These are phyloP conservation scores for Cerceris rybyensis DNA, from an alignment of 2,888 invertebrate genomes.

Conservation along the genomic window DNA sequence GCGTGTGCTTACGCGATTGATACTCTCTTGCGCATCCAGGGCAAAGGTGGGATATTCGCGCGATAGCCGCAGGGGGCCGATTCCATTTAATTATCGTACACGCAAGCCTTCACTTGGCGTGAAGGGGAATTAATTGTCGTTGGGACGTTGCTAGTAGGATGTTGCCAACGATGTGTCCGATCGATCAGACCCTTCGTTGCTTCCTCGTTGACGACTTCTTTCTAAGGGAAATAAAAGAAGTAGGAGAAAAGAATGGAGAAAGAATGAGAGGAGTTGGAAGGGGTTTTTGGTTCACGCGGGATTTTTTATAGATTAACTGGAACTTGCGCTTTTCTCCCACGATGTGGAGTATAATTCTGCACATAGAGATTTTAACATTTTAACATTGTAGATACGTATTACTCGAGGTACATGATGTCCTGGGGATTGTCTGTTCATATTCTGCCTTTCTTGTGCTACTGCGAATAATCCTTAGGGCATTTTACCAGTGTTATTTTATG, in stretches of 20 bases:
- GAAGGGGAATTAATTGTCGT: conserved; percentile 67
- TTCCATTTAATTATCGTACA: conserved; percentile 62
- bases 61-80: conserved; percentile 54
- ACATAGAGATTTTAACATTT: conserved; percentile 24
- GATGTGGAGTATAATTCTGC: conserved; percentile 23
- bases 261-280: conserved; percentile 3
- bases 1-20: conserved; percentile 12
- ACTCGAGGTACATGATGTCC: conserved; percentile 5
- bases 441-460: conserved; percentile 4
- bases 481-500: conserved; percentile 50
- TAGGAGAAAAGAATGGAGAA: background rate
- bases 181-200: conserved; percentile 19
- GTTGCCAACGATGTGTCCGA: conserved; percentile 7
- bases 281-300: conserved; percentile 30
- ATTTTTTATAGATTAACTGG: conserved; percentile 54
- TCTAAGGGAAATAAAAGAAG: background rate
- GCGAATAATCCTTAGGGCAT: conserved; percentile 40
- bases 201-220: background rate
- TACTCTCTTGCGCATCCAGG: too few species aligned
- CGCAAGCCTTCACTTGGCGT: conserved; percentile 49
- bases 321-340: conserved; percentile 14
- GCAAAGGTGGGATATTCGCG: conserved; percentile 21
- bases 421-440: conserved; percentile 24
- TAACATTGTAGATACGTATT: conserved; percentile 29
- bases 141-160: conserved; percentile 22